phyloP scores from a whole-genome alignment of 2,888 invertebrate genomes.

The Tipula unca region DNA sequence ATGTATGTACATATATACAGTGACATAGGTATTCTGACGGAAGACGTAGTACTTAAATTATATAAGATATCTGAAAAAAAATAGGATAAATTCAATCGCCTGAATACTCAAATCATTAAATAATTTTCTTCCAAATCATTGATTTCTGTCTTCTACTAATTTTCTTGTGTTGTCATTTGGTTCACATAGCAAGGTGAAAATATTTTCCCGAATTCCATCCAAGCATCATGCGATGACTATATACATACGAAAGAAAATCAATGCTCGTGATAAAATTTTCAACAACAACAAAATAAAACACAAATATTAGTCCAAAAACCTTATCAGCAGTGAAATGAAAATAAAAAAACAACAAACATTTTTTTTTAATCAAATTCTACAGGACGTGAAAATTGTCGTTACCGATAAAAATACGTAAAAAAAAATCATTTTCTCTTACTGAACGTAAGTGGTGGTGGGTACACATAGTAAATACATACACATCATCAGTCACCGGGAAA shows the following conservation, averaged over 20 bases:
- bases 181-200: neutral
- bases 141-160: neutral
- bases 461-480: neutral
- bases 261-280: neutral
- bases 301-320: neutral
- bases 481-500: neutral
- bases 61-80: neutral
- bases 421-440: neutral
- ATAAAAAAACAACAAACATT: neutral
- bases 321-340: neutral
- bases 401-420: neutral
- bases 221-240: neutral
- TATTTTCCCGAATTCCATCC: neutral
- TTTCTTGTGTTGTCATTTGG: neutral
- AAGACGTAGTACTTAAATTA: neutral
- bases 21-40: neutral
- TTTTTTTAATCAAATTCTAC: neutral
- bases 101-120: neutral
- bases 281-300: neutral
- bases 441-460: neutral
- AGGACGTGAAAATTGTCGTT: slow-evolving; percentile 8
- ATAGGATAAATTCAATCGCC: slow-evolving; percentile 14
- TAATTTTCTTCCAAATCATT: neutral
- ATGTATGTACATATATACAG: neutral
- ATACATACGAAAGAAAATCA: neutral